A percentile compares a stretch with the other conserved stretches of the same genome.
Evolutionary conservation across 2,113 vertebrate species (phyloP).

Genomic region (Macrotis lagotis): DNA sequence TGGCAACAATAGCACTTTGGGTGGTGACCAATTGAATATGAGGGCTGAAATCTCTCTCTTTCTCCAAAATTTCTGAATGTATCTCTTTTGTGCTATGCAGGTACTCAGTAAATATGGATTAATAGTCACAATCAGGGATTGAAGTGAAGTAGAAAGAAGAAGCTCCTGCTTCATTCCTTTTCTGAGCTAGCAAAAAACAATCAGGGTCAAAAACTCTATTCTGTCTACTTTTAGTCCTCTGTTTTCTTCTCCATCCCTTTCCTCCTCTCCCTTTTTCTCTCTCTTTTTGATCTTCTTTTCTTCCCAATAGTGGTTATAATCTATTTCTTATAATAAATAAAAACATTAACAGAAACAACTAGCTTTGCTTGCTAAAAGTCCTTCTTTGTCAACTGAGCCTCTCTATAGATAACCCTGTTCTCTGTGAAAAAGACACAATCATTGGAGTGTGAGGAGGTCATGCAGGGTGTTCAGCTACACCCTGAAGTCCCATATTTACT

Average conservation of each 20-base stretch:
- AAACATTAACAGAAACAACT: not conserved
- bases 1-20: not conserved
- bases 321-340: not conserved
- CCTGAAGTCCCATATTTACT: not conserved
- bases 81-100: not conserved
- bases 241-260: no score
- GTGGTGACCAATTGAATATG: not conserved
- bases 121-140: not conserved
- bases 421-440: not conserved
- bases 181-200: not conserved
- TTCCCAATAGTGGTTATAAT: not conserved
- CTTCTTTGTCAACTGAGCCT: constrained; percentile 1
- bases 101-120: not conserved
- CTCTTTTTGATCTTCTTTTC: not conserved
- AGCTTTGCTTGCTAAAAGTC: not conserved
- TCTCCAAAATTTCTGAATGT: not conserved
- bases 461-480: not conserved
- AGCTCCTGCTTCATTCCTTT: not conserved
- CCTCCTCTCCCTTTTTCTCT: not conserved
- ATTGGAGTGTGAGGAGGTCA: not conserved
- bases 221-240: not conserved
- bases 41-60: not conserved
- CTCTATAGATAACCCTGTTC: not conserved
- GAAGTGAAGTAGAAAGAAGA: not conserved
- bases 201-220: not conserved